Percentiles rank a stretch among this genome's conserved stretches.
Evolutionary conservation across 2,113 vertebrate genomes (phyloP).

Genomic region (Pao palembangensis): DNA sequence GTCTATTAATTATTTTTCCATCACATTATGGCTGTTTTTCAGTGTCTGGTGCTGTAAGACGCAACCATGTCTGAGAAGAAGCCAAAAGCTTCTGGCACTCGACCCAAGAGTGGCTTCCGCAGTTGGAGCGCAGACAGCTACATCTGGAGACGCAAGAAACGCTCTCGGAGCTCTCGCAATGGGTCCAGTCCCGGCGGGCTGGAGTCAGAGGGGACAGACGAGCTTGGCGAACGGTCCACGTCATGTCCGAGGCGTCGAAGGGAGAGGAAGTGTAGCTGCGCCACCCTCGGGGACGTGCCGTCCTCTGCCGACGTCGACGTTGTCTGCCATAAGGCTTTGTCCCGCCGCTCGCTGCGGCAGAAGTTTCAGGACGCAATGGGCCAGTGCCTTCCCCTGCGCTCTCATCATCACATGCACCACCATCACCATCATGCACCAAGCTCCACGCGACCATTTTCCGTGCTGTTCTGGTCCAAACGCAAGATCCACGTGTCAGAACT

Average conservation of each 20-base stretch:
- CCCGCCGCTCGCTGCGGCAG: slow-evolving; percentile 88
- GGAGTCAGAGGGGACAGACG: slow-evolving; percentile 66
- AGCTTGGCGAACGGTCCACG: slow-evolving; percentile 64
- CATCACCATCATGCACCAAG: slow-evolving; percentile 73
- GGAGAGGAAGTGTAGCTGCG: slow-evolving; percentile 88
- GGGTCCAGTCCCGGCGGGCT: slow-evolving; percentile 59
- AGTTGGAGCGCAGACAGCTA: slow-evolving; percentile 94
- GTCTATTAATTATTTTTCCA: neutral
- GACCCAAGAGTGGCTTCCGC: slow-evolving; percentile 83
- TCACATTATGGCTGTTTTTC: neutral
- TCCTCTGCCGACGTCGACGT: slow-evolving; percentile 75
- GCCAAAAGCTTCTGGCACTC: slow-evolving; percentile 77
- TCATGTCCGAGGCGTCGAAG: slow-evolving; percentile 75
- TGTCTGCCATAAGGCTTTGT: slow-evolving; percentile 80
- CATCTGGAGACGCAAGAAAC: slow-evolving; percentile 89
- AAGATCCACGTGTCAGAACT: slow-evolving; percentile 95
- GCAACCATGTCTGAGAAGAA: slow-evolving; percentile 76
- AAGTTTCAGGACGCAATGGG: slow-evolving; percentile 94
- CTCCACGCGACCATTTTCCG: slow-evolving; percentile 62
- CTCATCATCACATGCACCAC: slow-evolving; percentile 81
- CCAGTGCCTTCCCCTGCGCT: slow-evolving; percentile 91
- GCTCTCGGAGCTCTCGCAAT: slow-evolving; percentile 80
- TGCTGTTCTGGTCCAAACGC: slow-evolving; percentile 86
- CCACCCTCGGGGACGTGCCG: slow-evolving; percentile 64
- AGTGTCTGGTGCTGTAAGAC: slow-evolving; percentile 17